Conservation (phyloP, 2,113 vertebrate species). For the Stegostoma tigrinum region DNA sequence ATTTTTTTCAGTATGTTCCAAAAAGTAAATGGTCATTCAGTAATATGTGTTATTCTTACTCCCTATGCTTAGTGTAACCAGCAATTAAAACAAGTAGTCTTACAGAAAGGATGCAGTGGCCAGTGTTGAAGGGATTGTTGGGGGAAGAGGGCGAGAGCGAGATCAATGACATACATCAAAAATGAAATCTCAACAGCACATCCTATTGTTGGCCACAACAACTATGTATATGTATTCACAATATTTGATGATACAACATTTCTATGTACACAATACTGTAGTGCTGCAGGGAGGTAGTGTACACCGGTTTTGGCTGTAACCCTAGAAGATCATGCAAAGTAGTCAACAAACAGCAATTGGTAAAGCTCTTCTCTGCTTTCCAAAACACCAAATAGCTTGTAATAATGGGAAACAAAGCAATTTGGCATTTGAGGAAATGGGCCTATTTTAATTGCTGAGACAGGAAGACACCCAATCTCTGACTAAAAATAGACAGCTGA, state of each 20-base stretch:
- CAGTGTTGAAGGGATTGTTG: neutral
- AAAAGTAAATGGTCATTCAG: neutral
- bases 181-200: neutral
- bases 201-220: neutral
- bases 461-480: neutral
- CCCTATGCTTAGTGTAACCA: neutral
- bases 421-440: constrained; percentile 2
- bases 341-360: neutral
- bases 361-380: neutral
- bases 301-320: neutral
- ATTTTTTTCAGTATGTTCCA: neutral
- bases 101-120: neutral
- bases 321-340: neutral
- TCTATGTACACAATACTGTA: constrained; percentile 20
- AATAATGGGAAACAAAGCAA: neutral
- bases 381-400: neutral
- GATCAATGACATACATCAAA: neutral
- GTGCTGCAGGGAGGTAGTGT: neutral
- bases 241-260: constrained; percentile 26
- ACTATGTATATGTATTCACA: neutral
- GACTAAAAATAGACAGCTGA: neutral
- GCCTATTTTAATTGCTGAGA: neutral
- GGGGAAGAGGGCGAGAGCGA: too few relatives aligned
- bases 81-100: neutral
- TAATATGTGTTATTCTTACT: neutral